Base-by-base conservation (phyloP, 2,888 invertebrate species). In the Spilosoma lubricipeda region DNA sequence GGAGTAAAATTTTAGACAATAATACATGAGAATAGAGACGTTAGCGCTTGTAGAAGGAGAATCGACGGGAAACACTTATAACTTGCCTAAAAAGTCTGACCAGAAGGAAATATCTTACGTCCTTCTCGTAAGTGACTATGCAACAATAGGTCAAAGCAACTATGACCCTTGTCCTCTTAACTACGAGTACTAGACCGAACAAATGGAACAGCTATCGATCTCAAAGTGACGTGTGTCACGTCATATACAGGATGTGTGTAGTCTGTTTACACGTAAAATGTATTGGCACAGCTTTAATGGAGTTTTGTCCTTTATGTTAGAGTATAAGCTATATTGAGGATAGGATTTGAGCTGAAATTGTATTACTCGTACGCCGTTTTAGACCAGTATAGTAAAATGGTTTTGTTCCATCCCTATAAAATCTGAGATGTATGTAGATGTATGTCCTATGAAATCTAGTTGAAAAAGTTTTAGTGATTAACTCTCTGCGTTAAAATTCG, bases 291-390 rank as follows among this genome's bases (percentile, higher is more conserved):
- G 71, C 71, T 73, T 67, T 77, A 82, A 80, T 80, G 42, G 76
- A 77, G 67, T 79, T 80, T 73, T 66, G 68, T 82, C 70, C 68
- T 71, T 77, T 73, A 70, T 73, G 75, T 59, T n/a, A 56, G 2
- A 5, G 23, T 56, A n/a, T n/a, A 56, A 27, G 74, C 74, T 73
- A 63, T 36, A 48, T 64, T 67, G 69, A 71, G 59, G 76, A 79
- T 79, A 70, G 77, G 71, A 73, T 82, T 78, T 72, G 72, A 48
- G 74, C 59, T 23, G 56, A 84, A 85, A 91, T 90, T 89, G 85
- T 86, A 75, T 83, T 78, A 80, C 45, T 36, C n/a, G 33, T 56
- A 66, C 39, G 52, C 15, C 18, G n/a, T 48, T 65, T 39, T 39
- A 52, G 39, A 65, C 8, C 66, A 20, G 3, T 20, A 30, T 36